phyloP scores from a whole-genome alignment of 2,113 vertebrate species.

The Carassius auratus region DNA sequence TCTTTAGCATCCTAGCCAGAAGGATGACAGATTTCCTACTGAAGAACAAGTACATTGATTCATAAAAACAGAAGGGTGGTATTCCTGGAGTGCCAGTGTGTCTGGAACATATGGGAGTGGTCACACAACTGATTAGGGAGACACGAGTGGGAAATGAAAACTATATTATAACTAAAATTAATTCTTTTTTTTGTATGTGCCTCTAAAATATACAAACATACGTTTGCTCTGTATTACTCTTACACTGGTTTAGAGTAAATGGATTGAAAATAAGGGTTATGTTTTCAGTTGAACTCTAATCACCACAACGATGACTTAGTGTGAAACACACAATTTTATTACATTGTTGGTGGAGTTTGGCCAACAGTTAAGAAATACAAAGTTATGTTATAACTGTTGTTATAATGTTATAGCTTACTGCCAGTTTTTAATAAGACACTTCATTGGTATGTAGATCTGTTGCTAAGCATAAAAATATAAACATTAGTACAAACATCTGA shows the following conservation, averaged over 20 bases:
- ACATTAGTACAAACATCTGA: background rate
- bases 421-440: slow-evolving; percentile 7
- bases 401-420: background rate
- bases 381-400: no score
- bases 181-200: background rate
- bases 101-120: no score
- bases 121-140: no score
- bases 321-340: background rate
- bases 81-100: no score
- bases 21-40: no score
- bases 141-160: no score
- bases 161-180: background rate
- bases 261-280: background rate
- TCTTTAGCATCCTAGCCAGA: no score
- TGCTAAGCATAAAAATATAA: background rate
- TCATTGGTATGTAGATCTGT: background rate
- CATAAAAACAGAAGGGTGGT: no score
- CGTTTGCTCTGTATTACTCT: background rate
- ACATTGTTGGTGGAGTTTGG: background rate
- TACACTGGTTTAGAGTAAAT: background rate
- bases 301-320: background rate
- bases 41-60: no score
- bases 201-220: background rate
- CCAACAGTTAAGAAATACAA: background rate
- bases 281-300: background rate